Base-by-base conservation (phyloP, 1,140 invertebrate genomes). In the Ostrea edulis region DNA sequence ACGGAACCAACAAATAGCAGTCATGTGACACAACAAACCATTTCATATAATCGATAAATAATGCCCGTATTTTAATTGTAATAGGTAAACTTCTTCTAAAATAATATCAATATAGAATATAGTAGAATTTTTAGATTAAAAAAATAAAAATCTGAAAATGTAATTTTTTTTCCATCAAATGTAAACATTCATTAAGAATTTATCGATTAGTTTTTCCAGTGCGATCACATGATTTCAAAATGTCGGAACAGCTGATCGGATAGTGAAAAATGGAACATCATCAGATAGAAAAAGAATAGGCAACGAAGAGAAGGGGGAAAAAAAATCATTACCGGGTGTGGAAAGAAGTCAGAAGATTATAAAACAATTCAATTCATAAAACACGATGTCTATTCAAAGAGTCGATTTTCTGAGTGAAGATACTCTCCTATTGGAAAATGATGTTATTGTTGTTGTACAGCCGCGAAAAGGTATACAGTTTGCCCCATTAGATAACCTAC, bases 1-100 rank as follows among this genome's bases (percentile, higher is more conserved):
- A 93, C 89, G 93, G 92, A 92, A 94, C 93, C 93, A 93, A 93
- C 91, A 94, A 92, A 93, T 92, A 92, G 90, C 85, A 44, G 83
- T 85, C 92, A 92, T 90, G 90, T 92, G 91, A 92, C 62, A 85
- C 82, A 88, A 85, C 86, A 87, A 82, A 68, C 53, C n/a, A 52
- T 62, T 53, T 52, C 51, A 85, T 22, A 82, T 87, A 89, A 85
- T 44, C 86, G 29, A 89, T 89, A 89, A 89, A 89, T 62, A 62
- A 81, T 29, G 20, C 12, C 81, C 77, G 54, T n/a, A 81, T 8
- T 52, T 44, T 81, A 44, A 17, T 51, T 81, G 35, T 5, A 2
- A 44, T 44, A 44, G 35, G 35, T 1, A 44, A 44, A 44, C 35
- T 44, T 44, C 5, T 44, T 5, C 5, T 5, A 44, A n/a, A n/a